Conservation (phyloP, 2,797 vertebrate species). For the Aselliscus stoliczkanus region DNA sequence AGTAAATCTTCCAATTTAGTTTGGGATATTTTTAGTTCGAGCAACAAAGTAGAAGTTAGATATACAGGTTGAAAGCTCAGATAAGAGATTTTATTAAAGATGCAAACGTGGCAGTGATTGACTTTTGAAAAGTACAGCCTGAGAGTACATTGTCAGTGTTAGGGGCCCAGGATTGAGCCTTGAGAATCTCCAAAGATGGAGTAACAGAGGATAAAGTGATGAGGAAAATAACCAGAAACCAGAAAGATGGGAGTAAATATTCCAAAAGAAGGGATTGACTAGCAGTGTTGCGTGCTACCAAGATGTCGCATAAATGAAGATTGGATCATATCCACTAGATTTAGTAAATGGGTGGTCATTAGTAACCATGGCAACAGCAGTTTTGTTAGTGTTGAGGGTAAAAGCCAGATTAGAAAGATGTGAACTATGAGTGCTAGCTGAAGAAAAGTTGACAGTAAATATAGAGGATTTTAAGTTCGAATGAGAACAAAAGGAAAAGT, state of each 20-base stretch:
- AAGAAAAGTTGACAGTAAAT: not conserved
- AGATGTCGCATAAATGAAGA: not conserved
- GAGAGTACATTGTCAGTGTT: not conserved
- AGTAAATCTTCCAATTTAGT: not conserved
- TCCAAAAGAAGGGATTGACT: not conserved
- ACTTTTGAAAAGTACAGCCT: not conserved
- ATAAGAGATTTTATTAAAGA: not conserved
- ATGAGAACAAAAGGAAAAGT: not conserved
- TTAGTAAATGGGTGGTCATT: not conserved
- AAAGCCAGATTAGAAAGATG: not conserved
- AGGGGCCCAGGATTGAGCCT: not conserved
- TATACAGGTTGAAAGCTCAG: not conserved
- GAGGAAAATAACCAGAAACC: not conserved
- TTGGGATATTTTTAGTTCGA: not conserved
- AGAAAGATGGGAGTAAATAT: not conserved
- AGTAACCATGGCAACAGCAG: not conserved
- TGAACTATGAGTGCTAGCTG: not conserved
- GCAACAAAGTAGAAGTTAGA: not conserved
- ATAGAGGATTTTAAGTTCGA: not conserved
- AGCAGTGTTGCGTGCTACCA: not conserved
- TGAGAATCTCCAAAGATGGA: not conserved
- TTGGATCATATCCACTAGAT: not conserved
- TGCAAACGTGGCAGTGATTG: not conserved
- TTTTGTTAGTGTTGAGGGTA: not conserved
- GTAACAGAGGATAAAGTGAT: not conserved